phyloP scores from a whole-genome alignment of 1,140 invertebrate genomes.

The Vanessa atalanta region DNA sequence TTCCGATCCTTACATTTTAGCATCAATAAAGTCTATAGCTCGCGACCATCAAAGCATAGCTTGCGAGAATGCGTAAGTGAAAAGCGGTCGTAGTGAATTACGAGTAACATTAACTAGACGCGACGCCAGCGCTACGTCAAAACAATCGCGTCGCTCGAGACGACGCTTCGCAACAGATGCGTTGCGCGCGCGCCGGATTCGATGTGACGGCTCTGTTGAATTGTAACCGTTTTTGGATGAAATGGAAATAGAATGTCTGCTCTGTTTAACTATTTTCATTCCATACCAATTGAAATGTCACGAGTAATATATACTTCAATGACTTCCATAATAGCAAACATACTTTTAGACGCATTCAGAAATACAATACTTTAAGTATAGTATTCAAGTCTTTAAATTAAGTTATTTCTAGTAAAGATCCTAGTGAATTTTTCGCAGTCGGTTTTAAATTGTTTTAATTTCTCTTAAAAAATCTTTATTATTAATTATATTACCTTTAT shows the following conservation, averaged over 20 bases:
- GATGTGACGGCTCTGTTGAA: slow-evolving; percentile 22
- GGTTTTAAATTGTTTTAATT: neutral
- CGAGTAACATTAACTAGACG: slow-evolving; percentile 48
- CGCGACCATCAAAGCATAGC: slow-evolving; percentile 40
- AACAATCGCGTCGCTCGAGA: slow-evolving; percentile 43
- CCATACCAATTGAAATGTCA: neutral
- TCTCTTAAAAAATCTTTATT: neutral
- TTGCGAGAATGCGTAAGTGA: slow-evolving; percentile 16
- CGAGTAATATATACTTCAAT: neutral
- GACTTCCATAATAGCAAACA: too few species aligned
- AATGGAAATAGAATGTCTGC: slow-evolving; percentile 33
- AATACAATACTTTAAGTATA: too few species aligned
- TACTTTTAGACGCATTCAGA: too few species aligned
- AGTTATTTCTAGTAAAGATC: too few species aligned
- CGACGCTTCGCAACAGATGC: slow-evolving; percentile 49
- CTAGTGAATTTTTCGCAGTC: neutral
- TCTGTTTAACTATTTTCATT: slow-evolving; percentile 22
- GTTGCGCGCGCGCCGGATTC: slow-evolving; percentile 28
- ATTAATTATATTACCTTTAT: too few species aligned
- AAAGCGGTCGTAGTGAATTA: slow-evolving; percentile 52
- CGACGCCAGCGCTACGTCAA: slow-evolving; percentile 43
- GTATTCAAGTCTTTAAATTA: too few species aligned
- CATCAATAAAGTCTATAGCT: slow-evolving; percentile 2
- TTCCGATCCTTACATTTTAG: neutral
- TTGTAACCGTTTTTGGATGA: slow-evolving; percentile 22